Conservation (phyloP, 2,888 invertebrate genomes). For the Ornithoptera priamus region DNA sequence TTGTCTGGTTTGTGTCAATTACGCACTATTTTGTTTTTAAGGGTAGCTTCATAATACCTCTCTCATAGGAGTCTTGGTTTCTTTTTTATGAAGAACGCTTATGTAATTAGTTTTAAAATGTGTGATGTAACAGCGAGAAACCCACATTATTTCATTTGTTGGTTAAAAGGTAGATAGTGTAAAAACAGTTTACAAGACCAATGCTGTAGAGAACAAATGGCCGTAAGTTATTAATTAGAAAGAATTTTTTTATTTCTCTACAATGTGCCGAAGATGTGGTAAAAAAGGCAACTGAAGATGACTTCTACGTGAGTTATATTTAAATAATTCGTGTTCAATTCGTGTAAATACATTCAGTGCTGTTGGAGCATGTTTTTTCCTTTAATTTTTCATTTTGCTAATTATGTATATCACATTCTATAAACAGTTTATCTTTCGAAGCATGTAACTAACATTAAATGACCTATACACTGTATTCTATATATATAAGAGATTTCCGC, state of each 20-base stretch:
- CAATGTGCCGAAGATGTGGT: not conserved
- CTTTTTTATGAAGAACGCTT: too few species aligned
- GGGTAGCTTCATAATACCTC: too few species aligned
- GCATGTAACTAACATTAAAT: too few species aligned
- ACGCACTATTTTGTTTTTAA: too few species aligned
- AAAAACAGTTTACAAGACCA: not conserved
- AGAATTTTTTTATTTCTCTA: not conserved
- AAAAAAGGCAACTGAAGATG: not conserved
- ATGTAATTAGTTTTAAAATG: not conserved
- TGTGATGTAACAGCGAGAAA: not conserved
- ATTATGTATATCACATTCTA: too few species aligned
- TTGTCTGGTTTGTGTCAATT: too few species aligned
- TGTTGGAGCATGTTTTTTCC: not conserved
- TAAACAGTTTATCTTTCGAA: too few species aligned
- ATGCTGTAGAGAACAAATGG: not conserved
- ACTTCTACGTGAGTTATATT: not conserved
- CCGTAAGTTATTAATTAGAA: not conserved
- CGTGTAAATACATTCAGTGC: not conserved
- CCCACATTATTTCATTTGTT: not conserved
- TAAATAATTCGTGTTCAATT: not conserved
- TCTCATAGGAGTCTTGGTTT: not conserved
- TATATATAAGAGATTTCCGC: too few species aligned
- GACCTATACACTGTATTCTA: too few species aligned
- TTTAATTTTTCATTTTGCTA: not conserved
- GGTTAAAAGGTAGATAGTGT: not conserved